Evolutionary conservation across 2,888 invertebrate species (phyloP), one percentile per base, ranked within the genome.

Genomic region (Melolontha melolontha): DNA sequence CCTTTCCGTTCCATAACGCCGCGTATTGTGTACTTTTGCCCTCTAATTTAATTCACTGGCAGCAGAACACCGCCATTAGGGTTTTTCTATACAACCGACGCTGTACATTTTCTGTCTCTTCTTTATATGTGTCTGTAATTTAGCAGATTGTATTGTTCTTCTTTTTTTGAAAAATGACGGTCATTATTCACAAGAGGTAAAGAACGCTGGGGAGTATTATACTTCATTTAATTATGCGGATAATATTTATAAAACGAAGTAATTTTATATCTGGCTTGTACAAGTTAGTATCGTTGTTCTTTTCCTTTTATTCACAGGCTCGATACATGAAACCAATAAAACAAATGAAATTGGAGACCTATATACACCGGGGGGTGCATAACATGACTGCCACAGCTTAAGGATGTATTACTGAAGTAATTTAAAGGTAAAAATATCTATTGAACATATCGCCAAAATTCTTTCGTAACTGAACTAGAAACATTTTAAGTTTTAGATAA

Each of bases 11-110:
- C 12, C n/a, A 27, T 44, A 57, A 44, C 22, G 29, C 27, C 29
- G 44, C 7, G 57, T 57, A 57, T 57, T 57, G 57, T 57, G 27
- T 57, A 57, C 29, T 44, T 29, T 22, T 44, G 57, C 42, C 27
- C 44, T 42, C 22, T 57, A 57, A 57, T 57, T 57, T 57, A 57
- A 57, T 57, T 57, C 42, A 27, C 57, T 10, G 29, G 42, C 57
- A 34, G 34, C 57, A 44, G 54, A 34, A 54, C 42, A 57, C 42
- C 42, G 42, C 42, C 57, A 57, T 57, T 57, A 44, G n/a, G 42
- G 22, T 57, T 57, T 57, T 57, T 57, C 57, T 44, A 22, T 57
- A 57, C 57, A 22, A 42, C 22, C 57, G 14, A 22, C 7, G 22
- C 14, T 42, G 44, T 42, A 57, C 12, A 57, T 57, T 57, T 42